phyloP scores from a whole-genome alignment of 2,888 invertebrate genomes.

The Gastrophysa polygoni region DNA sequence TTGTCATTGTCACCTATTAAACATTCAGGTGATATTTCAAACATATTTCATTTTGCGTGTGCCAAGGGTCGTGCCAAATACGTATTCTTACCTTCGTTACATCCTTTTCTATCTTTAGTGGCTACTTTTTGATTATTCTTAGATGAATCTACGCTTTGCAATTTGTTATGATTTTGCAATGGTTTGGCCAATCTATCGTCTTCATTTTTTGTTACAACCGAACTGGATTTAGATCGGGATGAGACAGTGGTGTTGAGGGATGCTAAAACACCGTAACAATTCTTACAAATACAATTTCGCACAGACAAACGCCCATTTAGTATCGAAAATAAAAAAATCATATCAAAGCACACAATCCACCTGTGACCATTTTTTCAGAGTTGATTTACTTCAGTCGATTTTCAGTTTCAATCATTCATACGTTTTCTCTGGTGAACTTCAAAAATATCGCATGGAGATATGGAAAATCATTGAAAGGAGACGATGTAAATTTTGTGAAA shows the following conservation, averaged over 20 bases:
- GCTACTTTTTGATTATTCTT: constrained; percentile 51
- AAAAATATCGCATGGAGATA: too few species aligned
- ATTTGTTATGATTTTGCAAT: constrained; percentile 48
- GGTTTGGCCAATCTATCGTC: constrained; percentile 58
- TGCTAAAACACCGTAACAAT: constrained; percentile 67
- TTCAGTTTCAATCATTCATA: too few species aligned
- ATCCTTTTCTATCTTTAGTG: constrained; percentile 53
- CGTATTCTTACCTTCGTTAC: constrained; percentile 53
- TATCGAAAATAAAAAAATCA: constrained; percentile 15
- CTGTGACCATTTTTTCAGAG: constrained; percentile 25
- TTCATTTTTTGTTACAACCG: constrained; percentile 62
- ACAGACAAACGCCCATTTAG: constrained; percentile 38
- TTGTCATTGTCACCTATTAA: neutral
- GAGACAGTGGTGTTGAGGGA: constrained; percentile 76
- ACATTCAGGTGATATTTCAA: constrained; percentile 19
- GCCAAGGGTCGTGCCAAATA: constrained; percentile 55
- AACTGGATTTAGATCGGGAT: constrained; percentile 72
- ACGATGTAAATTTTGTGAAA: too few species aligned
- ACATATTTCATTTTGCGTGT: constrained; percentile 46
- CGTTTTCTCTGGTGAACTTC: too few species aligned
- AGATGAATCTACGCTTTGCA: constrained; percentile 52
- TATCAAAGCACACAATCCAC: constrained; percentile 30
- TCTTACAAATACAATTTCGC: constrained; percentile 45
- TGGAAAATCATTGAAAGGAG: too few species aligned
- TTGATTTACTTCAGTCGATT: constrained; percentile 19